Conservation (phyloP, 2,113 vertebrate genomes). For the Nicator chloris region DNA sequence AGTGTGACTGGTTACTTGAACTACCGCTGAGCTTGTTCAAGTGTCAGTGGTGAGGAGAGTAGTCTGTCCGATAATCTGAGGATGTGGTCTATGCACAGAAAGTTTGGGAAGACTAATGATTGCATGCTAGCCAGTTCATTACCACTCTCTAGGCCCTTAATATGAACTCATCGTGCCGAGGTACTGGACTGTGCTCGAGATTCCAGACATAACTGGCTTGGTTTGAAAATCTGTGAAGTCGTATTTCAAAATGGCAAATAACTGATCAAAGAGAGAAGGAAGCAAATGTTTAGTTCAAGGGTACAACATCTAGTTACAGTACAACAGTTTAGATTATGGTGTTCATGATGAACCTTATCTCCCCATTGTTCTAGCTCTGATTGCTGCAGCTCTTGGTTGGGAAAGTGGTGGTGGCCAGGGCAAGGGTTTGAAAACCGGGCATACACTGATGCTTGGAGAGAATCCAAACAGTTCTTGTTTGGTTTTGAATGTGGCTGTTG, state of each 20-base stretch:
- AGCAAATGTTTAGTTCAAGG: neutral
- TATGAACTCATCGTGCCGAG: neutral
- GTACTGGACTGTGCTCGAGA: neutral
- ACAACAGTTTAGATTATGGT: neutral
- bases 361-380: neutral
- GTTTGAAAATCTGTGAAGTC: neutral
- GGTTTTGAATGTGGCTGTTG: neutral
- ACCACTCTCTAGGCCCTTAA: neutral
- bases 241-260: neutral
- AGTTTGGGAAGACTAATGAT: neutral
- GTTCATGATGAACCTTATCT: neutral
- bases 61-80: neutral
- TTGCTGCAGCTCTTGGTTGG: neutral
- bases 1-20: neutral
- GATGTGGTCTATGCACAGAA: neutral
- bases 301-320: neutral
- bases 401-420: neutral
- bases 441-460: neutral
- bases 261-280: neutral
- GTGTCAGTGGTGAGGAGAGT: neutral
- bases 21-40: rapidly evolving
- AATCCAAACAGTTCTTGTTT: neutral
- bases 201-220: neutral
- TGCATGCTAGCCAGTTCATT: neutral
- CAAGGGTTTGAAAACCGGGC: neutral